These are phyloP conservation scores for Theocolax elegans DNA, from an alignment of 1,140 invertebrate genomes.

Conservation along the genomic window DNA sequence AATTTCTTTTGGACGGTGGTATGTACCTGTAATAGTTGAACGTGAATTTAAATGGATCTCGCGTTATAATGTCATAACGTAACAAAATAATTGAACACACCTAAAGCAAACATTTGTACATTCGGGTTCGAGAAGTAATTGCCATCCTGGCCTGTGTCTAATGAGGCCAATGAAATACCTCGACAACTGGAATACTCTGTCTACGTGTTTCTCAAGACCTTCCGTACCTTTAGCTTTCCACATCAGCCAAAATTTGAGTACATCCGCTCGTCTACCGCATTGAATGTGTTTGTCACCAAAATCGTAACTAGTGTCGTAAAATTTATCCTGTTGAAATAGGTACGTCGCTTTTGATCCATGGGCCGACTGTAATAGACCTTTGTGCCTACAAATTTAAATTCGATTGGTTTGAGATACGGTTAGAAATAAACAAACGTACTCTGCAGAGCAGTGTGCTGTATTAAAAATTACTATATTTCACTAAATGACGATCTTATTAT, in stretches of 20 bases:
- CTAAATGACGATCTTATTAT: too few relatives aligned
- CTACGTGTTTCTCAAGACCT: conserved; percentile 84
- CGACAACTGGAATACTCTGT: conserved; percentile 81
- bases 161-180: conserved; percentile 78
- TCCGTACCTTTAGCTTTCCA: conserved; percentile 94
- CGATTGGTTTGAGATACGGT: too few relatives aligned
- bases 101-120: conserved; percentile 96
- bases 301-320: conserved; percentile 92
- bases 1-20: conserved; percentile 73
- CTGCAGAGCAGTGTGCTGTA: too few relatives aligned
- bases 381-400: conserved; percentile 36
- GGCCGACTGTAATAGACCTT: conserved; percentile 58
- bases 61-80: background rate
- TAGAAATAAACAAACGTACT: too few relatives aligned
- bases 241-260: conserved; percentile 97
- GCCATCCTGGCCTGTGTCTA: conserved; percentile 76
- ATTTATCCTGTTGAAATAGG: conserved; percentile 96
- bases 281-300: conserved; percentile 94
- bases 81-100: conserved; percentile 52
- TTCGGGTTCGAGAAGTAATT: conserved; percentile 83
- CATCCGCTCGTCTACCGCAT: conserved; percentile 93
- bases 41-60: background rate
- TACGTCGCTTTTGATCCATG: conserved; percentile 85
- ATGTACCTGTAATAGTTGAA: conserved; percentile 75
- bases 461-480: too few relatives aligned